Percentiles rank a stretch among this genome's conserved stretches.
Evolutionary conservation across 64 coral and sea anemone species (phyloP).

Genomic region (Hydrozoanthus tunicans): DNA sequence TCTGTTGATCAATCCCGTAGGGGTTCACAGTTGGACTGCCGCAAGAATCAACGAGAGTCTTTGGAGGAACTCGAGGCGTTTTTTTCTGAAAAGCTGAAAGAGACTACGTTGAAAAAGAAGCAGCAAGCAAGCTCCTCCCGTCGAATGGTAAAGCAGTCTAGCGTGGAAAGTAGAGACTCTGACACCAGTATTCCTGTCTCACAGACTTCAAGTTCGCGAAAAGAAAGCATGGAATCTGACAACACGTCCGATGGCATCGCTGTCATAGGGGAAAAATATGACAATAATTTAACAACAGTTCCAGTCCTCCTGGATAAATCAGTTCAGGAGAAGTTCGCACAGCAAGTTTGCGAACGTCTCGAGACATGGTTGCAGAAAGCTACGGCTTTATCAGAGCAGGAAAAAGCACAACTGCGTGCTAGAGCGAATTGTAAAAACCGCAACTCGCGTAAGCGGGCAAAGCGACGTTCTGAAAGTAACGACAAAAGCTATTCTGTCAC

Average conservation of each 20-base stretch:
- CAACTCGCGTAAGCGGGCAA: constrained; percentile 24
- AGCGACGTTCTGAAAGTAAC: not conserved
- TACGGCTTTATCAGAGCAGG: constrained; percentile 45
- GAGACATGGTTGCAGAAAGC: constrained; percentile 53
- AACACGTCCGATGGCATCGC: not conserved
- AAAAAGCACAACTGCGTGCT: constrained; percentile 32
- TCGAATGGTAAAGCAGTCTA: constrained; percentile 44
- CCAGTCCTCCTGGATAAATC: constrained; percentile 13
- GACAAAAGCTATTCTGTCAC: not conserved
- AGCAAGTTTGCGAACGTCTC: constrained; percentile 43
- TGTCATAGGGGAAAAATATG: not conserved
- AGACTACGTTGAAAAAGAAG: not conserved
- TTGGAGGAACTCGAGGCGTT: constrained; percentile 51
- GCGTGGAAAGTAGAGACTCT: constrained; percentile 48
- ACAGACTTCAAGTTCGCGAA: constrained; percentile 34
- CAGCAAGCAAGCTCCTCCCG: constrained; percentile 28
- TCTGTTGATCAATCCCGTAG: constrained; percentile 17
- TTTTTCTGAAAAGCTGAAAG: constrained; percentile 47
- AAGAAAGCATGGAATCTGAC: constrained; percentile 50
- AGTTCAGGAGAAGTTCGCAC: constrained; percentile 38
- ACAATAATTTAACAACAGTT: not conserved
- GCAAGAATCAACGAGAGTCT: not conserved
- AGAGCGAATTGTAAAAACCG: constrained; percentile 1
- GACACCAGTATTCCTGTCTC: constrained; percentile 24
- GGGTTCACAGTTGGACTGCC: not conserved